These are phyloP conservation scores for Eristalis tenax DNA, from an alignment of 2,888 invertebrate species.

Conservation along the genomic window DNA sequence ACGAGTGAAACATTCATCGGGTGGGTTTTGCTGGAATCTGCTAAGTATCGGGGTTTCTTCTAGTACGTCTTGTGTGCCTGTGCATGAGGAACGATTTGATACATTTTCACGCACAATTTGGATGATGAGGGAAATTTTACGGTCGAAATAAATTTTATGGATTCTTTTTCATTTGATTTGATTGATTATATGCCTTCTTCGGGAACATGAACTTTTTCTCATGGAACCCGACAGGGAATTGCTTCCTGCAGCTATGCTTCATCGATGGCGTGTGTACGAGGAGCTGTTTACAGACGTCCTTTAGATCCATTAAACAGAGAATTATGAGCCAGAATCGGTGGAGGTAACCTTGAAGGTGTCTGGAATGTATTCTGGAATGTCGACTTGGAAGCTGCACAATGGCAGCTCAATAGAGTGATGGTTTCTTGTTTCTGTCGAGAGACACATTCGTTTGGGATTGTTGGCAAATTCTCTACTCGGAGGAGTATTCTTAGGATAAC, in stretches of 20 bases:
- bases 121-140: not conserved
- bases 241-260: not conserved
- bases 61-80: not conserved
- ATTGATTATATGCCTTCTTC: not conserved
- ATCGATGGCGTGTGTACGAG: not conserved
- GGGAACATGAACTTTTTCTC: not conserved
- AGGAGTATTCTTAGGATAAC: no score
- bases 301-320: not conserved
- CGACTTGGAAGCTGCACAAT: not conserved
- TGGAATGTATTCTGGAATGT: not conserved
- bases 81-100: not conserved
- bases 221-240: not conserved
- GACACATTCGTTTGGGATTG: not conserved
- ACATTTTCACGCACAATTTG: constrained; percentile 18
- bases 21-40: constrained; percentile 23
- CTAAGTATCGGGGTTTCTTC: constrained; percentile 1
- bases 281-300: not conserved
- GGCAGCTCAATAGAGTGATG: not conserved
- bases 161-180: constrained; percentile 8
- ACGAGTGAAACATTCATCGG: constrained; percentile 31
- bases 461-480: not conserved
- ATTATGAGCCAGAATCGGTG: not conserved
- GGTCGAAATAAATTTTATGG: constrained; percentile 16
- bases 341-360: not conserved
- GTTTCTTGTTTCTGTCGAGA: not conserved